These are phyloP conservation scores for Agapornis roseicollis DNA, from an alignment of 2,113 vertebrate species.

Conservation along the genomic window DNA sequence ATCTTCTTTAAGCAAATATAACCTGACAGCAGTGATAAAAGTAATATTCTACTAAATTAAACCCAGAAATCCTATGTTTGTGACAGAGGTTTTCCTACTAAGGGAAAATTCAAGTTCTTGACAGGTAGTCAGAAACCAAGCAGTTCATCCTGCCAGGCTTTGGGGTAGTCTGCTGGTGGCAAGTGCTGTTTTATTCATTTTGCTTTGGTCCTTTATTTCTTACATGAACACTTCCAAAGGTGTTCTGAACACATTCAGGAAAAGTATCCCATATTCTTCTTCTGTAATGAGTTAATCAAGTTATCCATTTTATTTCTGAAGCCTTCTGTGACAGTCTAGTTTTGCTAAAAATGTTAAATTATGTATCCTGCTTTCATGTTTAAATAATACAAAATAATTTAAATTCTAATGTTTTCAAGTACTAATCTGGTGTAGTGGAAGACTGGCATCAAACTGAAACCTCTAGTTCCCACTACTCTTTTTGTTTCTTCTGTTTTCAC, in stretches of 20 bases:
- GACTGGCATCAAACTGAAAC: slow-evolving; percentile 17
- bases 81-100: background rate
- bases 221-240: background rate
- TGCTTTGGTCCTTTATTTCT: background rate
- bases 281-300: background rate
- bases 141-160: background rate
- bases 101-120: background rate
- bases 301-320: background rate
- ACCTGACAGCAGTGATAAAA: background rate
- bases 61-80: background rate
- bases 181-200: background rate
- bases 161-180: background rate
- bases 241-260: background rate
- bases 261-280: background rate
- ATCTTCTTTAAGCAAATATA: slow-evolving; percentile 4
- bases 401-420: slow-evolving; percentile 47
- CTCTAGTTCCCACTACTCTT: slow-evolving; percentile 21
- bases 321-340: background rate
- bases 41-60: background rate
- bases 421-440: slow-evolving; percentile 28
- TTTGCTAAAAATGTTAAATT: slow-evolving; percentile 43
- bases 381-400: slow-evolving; percentile 46
- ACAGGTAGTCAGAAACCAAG: background rate
- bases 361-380: slow-evolving; percentile 11
- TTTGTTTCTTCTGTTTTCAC: background rate